These are phyloP conservation scores for Drosophila tropicalis DNA, from an alignment of 1,140 invertebrate genomes.

Conservation along the genomic window DNA sequence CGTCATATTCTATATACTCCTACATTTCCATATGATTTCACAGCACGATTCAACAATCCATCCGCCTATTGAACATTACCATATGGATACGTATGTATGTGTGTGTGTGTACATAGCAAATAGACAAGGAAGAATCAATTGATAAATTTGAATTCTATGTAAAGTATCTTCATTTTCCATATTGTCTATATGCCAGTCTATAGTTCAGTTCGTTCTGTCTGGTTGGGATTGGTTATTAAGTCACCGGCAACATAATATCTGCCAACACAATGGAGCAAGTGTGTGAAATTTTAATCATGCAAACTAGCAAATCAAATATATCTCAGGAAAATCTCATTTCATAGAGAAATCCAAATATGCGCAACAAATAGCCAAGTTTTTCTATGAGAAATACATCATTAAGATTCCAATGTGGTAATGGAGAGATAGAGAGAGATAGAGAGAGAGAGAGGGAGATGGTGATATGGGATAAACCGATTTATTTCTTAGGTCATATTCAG, in stretches of 20 bases:
- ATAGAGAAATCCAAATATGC: not conserved
- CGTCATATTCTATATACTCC: constrained; percentile 62
- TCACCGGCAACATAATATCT: not conserved
- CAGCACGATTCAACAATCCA: not conserved
- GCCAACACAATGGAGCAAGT: not conserved
- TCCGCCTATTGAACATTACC: constrained; percentile 3
- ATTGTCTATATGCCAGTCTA: no score
- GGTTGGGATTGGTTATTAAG: not conserved
- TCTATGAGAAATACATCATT: not conserved
- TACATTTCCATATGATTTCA: constrained; percentile 18
- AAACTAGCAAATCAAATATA: constrained; percentile 9
- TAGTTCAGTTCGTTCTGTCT: not conserved
- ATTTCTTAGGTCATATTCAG: not conserved
- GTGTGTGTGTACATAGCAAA: not conserved
- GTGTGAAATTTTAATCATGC: constrained; percentile 13
- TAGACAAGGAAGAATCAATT: constrained; percentile 11
- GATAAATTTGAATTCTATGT: constrained; percentile 14
- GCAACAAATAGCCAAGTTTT: not conserved
- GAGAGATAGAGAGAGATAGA: not conserved
- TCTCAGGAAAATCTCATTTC: constrained; percentile 7
- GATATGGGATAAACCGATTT: not conserved
- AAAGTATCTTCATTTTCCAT: not conserved
- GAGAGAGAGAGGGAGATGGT: no score
- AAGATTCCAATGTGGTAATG: not conserved
- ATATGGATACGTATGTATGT: not conserved